Base-by-base conservation (phyloP, 2,797 vertebrate species). In the Melanotaenia pygmaea region DNA sequence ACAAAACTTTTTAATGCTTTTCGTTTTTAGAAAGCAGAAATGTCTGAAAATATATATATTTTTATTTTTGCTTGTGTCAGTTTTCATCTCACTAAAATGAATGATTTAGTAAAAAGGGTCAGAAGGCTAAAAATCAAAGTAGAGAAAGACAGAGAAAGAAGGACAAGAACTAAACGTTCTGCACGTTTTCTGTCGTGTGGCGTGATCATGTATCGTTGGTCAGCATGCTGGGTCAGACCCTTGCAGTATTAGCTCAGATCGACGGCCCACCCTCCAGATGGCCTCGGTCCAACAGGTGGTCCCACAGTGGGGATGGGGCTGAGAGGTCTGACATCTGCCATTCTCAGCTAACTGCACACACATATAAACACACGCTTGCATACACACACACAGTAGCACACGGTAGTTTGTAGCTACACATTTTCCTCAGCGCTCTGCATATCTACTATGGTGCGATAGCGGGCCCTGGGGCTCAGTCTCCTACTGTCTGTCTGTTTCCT, bases 281-380 rank as follows among this genome's bases (percentile, higher is more conserved):
- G 91, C 86, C 82, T 24, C 0, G 30, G 64, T 89, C 89, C 90
- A 94, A 93, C 93, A 94, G 93, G 93, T 94, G 94, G 88, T 86
- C 86, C 76, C 53, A 34, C 51, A 61, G 70, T 43, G 79, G 85
- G 86, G 91, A 87, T 64, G 60, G 85, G 74, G 77, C 71, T 84
- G 74, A 82, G 67, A 90, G 79, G 72, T 87, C 83, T 90, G 92
- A 89, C 89, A 92, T 92, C 92, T 94, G 92, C 92, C 90, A 77
- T 86, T 72, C 87, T 88, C 73, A 47, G 38, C 82, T 78, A 86
- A 82, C 79, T 68, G 59, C 62, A 71, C 59, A 53, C 28, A 50
- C 67, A 79, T 40, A 82, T 43, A 64, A 60, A n/a, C 54, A 67
- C 58, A 38, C 34, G 20, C 45, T 20, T 24, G 45, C 16, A 26